A percentile compares a stretch with the other conserved stretches of the same genome.
These are phyloP conservation scores for Machimus atricapillus DNA, from an alignment of 2,888 invertebrate species.

Conservation along the genomic window DNA sequence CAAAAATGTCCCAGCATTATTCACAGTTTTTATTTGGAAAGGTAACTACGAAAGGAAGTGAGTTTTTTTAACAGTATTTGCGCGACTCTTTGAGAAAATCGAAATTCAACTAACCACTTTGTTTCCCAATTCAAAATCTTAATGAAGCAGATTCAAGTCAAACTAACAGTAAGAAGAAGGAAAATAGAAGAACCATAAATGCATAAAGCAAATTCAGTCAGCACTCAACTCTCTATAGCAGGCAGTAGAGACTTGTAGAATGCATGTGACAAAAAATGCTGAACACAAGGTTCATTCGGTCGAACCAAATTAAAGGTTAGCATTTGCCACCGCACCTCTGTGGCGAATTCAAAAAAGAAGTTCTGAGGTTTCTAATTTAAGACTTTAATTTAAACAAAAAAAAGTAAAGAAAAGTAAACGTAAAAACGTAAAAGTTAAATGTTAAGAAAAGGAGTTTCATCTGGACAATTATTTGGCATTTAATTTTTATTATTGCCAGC, in stretches of 20 bases:
- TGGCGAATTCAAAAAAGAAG: conserved; percentile 40
- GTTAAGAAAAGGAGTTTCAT: not conserved
- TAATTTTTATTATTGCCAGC: conserved; percentile 29
- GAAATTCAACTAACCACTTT: not conserved
- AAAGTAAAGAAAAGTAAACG: not conserved
- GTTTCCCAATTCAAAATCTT: not conserved
- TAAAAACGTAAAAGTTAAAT: conserved; percentile 5
- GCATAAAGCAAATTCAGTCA: not conserved
- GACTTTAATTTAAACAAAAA: conserved; percentile 28
- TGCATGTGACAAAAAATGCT: conserved; percentile 43
- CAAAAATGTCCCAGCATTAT: not conserved
- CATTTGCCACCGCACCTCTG: conserved; percentile 30
- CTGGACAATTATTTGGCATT: conserved; percentile 35
- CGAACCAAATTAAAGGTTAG: conserved; percentile 3
- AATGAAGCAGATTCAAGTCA: not conserved
- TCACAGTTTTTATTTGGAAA: not conserved
- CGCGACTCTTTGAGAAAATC: not conserved
- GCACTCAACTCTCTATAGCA: conserved; percentile 48
- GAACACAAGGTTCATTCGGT: not conserved
- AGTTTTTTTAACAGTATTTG: conserved; percentile 19
- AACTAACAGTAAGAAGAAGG: not conserved
- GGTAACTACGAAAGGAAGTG: not conserved
- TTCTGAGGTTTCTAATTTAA: conserved; percentile 39
- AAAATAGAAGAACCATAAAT: not conserved
- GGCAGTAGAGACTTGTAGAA: conserved; percentile 48